phyloP scores from a whole-genome alignment of 2,113 vertebrate species.

The Enhydra lutris region DNA sequence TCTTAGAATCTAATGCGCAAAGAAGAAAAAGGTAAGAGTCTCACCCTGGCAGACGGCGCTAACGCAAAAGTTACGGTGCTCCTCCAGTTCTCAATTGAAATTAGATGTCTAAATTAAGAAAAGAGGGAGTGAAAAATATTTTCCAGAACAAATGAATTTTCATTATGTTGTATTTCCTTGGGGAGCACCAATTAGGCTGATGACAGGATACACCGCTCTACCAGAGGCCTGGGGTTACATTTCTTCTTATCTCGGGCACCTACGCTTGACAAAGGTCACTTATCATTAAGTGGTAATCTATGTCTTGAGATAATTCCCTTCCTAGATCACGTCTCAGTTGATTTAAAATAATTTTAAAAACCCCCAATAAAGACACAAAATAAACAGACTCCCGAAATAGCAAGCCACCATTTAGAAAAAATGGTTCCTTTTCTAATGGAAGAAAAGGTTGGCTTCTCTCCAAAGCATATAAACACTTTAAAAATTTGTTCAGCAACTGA shows the following conservation, averaged over 20 bases:
- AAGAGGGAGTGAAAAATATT: constrained; percentile 21
- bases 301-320: not conserved
- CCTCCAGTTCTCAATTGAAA: not conserved
- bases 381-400: not conserved
- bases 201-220: not conserved
- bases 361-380: not conserved
- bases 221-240: not conserved
- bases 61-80: not conserved
- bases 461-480: constrained; percentile 20
- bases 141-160: constrained; percentile 54
- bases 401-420: constrained; percentile 23
- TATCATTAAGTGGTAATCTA: constrained; percentile 1
- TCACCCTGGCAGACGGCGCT: not conserved
- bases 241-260: not conserved
- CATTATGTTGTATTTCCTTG: constrained; percentile 16
- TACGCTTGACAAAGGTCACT: not conserved
- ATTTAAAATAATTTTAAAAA: constrained; percentile 33
- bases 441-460: not conserved
- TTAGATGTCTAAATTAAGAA: constrained; percentile 30
- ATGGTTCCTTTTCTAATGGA: not conserved
- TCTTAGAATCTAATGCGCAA: not conserved
- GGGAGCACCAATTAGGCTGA: constrained; percentile 30
- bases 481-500: constrained; percentile 25
- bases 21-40: not conserved
- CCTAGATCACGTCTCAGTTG: not conserved